Evolutionary conservation across 2,113 vertebrate species (phyloP).

Genomic region (Eolophus roseicapilla): DNA sequence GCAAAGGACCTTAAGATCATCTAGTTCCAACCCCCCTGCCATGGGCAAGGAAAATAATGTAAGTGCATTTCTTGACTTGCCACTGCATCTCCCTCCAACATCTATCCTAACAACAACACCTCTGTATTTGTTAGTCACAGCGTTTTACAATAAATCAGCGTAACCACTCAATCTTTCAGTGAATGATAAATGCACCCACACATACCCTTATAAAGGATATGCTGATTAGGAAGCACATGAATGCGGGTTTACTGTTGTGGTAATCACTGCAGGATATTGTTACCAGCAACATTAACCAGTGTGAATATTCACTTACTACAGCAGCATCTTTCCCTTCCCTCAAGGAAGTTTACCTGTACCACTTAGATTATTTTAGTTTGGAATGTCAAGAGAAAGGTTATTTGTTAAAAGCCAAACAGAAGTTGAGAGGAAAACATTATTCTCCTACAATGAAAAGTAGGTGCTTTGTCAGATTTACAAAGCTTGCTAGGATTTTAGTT

Average conservation of each 20-base stretch:
- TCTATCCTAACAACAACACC: not conserved
- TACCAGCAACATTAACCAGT: not conserved
- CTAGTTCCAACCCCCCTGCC: too few species aligned
- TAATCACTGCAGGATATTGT: not conserved
- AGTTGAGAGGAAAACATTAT: not conserved
- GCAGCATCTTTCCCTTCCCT: not conserved
- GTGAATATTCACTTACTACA: not conserved
- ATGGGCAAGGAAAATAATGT: not conserved
- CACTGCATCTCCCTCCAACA: not conserved
- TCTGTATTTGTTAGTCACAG: not conserved
- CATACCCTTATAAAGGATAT: not conserved
- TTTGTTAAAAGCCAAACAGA: not conserved
- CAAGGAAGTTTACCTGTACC: not conserved
- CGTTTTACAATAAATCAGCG: not conserved
- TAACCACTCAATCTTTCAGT: not conserved
- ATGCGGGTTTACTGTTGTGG: not conserved
- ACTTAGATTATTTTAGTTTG: not conserved
- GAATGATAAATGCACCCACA: not conserved
- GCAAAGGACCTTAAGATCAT: too few species aligned
- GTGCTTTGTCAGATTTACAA: not conserved
- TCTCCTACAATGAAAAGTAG: not conserved
- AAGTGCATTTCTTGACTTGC: not conserved
- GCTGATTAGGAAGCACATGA: not conserved
- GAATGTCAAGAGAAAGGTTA: not conserved
- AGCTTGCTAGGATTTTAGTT: not conserved